Percentiles rank a stretch among this genome's conserved stretches.
Evolutionary conservation across 2,797 vertebrate species (phyloP).

Genomic region (Phoxinus dragarum): DNA sequence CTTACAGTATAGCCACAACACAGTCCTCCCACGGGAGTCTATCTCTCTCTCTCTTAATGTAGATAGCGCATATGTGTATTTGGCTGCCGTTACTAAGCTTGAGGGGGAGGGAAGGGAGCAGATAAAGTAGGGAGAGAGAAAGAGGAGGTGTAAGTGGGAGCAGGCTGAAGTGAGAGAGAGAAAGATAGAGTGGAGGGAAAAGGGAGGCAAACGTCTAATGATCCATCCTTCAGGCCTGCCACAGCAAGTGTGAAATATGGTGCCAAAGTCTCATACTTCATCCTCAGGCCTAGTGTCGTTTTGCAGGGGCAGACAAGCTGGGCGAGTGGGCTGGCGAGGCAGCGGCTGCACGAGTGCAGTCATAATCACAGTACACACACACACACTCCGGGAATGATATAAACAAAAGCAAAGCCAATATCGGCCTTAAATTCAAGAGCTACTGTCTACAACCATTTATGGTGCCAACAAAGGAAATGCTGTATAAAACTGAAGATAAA

Average conservation of each 20-base stretch:
- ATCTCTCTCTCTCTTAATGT: slow-evolving; percentile 24
- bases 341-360: slow-evolving; percentile 32
- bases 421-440: slow-evolving; percentile 23
- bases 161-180: slow-evolving; percentile 43
- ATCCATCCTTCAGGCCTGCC: slow-evolving; percentile 63
- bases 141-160: slow-evolving; percentile 49
- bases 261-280: slow-evolving; percentile 58
- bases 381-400: slow-evolving; percentile 13
- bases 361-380: slow-evolving; percentile 51
- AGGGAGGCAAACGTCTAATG: slow-evolving; percentile 63
- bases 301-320: slow-evolving; percentile 56
- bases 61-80: slow-evolving; percentile 47
- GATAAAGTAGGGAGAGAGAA: slow-evolving; percentile 47
- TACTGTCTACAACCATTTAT: background rate
- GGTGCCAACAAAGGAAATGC: slow-evolving; percentile 7
- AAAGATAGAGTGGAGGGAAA: slow-evolving; percentile 43
- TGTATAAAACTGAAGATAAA: background rate
- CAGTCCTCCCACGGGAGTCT: slow-evolving; percentile 39
- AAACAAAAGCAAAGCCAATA: slow-evolving; percentile 37
- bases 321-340: slow-evolving; percentile 40
- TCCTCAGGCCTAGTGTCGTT: slow-evolving; percentile 49
- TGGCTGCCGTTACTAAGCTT: slow-evolving; percentile 44
- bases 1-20: slow-evolving; percentile 51
- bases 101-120: slow-evolving; percentile 46
- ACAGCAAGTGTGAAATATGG: slow-evolving; percentile 62